phyloP scores from a whole-genome alignment of 2,888 invertebrate species.

The Dynastes hyllus region DNA sequence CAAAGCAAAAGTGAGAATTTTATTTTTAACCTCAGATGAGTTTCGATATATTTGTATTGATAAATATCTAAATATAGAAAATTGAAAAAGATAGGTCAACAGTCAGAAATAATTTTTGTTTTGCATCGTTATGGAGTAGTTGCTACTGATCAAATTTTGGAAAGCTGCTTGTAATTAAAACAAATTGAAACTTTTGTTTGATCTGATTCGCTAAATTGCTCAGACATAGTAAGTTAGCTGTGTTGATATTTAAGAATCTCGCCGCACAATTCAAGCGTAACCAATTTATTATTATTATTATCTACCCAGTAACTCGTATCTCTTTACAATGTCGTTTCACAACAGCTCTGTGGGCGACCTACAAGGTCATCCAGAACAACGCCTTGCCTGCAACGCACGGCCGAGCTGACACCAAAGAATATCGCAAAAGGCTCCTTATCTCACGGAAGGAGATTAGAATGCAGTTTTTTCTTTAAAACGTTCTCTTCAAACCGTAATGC shows the following conservation, averaged over 20 bases:
- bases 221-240: not conserved
- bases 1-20: too few species aligned
- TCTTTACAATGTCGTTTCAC: not conserved
- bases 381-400: not conserved
- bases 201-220: not conserved
- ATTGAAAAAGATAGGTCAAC: too few species aligned
- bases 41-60: too few species aligned
- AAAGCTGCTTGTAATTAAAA: too few species aligned
- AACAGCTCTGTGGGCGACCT: conserved; percentile 10
- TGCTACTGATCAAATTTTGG: too few species aligned
- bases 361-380: conserved; percentile 8
- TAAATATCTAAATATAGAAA: too few species aligned
- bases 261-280: not conserved
- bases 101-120: too few species aligned
- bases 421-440: conserved; percentile 11
- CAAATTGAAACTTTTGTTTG: not conserved
- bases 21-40: too few species aligned
- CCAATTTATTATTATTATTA: not conserved
- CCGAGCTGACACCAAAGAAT: not conserved
- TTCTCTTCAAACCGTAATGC: too few species aligned
- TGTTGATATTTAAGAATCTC: conserved; percentile 5
- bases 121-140: too few species aligned
- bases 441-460: not conserved
- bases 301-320: conserved; percentile 10
- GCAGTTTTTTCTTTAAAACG: too few species aligned